These are phyloP conservation scores for Echiichthys vipera DNA, from an alignment of 2,797 vertebrate species.

Conservation along the genomic window DNA sequence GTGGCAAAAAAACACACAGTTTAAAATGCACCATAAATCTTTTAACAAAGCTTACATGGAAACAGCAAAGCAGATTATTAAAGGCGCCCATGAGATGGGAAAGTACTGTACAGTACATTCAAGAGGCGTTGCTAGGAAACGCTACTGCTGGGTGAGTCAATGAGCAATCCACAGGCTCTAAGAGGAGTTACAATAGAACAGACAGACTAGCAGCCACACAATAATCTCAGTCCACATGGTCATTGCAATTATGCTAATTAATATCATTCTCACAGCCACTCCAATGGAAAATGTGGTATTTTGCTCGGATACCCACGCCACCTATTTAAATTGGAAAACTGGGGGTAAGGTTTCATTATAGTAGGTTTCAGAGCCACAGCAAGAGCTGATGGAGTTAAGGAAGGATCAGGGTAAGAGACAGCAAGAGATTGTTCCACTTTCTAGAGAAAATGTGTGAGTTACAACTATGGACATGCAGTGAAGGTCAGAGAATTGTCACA, in stretches of 20 bases:
- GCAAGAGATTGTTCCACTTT: constrained; percentile 28
- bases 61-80: constrained; percentile 80
- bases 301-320: constrained; percentile 36
- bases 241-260: constrained; percentile 84
- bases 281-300: constrained; percentile 56
- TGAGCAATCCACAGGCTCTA: constrained; percentile 78
- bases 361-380: constrained; percentile 26
- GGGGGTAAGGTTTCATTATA: constrained; percentile 13
- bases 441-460: constrained; percentile 11
- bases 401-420: constrained; percentile 36
- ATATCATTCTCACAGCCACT: constrained; percentile 76
- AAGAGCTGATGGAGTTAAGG: constrained; percentile 21
- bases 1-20: constrained; percentile 53
- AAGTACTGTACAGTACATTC: constrained; percentile 82
- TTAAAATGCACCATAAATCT: constrained; percentile 81
- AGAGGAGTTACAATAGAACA: constrained; percentile 77
- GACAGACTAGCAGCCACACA: constrained; percentile 72
- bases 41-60: constrained; percentile 82
- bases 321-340: constrained; percentile 51
- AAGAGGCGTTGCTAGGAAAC: constrained; percentile 87
- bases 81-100: constrained; percentile 81
- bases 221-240: constrained; percentile 80
- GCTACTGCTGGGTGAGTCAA: constrained; percentile 81
- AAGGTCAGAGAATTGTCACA: constrained; percentile 54
- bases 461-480: constrained; percentile 20